Percentiles rank a stretch among this genome's conserved stretches.
phyloP scores from a whole-genome alignment of 2,888 invertebrate species.

The Drosophila niveifrons region DNA sequence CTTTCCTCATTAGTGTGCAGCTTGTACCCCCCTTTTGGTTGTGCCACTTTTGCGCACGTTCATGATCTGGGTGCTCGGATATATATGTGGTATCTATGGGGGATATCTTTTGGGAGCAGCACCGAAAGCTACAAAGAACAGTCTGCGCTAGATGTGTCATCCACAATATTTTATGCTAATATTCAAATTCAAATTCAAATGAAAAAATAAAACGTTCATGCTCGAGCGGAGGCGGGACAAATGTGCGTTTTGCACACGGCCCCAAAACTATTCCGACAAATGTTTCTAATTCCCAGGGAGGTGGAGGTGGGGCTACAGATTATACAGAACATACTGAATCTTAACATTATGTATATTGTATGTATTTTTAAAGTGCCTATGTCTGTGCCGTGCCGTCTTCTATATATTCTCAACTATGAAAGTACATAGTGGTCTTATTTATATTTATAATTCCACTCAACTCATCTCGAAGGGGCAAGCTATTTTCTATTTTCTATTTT shows the following conservation, averaged over 20 bases:
- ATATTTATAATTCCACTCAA: slow-evolving; percentile 71
- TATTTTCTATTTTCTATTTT: slow-evolving; percentile 22
- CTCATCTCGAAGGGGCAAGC: slow-evolving; percentile 49
- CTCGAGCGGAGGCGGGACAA: slow-evolving; percentile 79
- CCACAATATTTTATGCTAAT: slow-evolving; percentile 80
- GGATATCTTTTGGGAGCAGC: slow-evolving; percentile 45
- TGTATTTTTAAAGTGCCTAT: slow-evolving; percentile 69
- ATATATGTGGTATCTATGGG: slow-evolving; percentile 51
- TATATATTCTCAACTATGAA: slow-evolving; percentile 27
- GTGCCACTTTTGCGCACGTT: slow-evolving; percentile 67
- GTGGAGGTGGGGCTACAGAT: slow-evolving; percentile 27
- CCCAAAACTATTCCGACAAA: slow-evolving; percentile 61
- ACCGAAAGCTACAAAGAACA: slow-evolving; percentile 29
- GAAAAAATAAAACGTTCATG: slow-evolving; percentile 70
- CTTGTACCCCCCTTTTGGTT: slow-evolving; percentile 31
- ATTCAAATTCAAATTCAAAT: slow-evolving; percentile 65
- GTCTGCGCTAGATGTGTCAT: slow-evolving; percentile 78
- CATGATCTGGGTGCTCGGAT: slow-evolving; percentile 32
- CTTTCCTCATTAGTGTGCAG: slow-evolving; percentile 44
- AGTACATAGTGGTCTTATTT: slow-evolving; percentile 72
- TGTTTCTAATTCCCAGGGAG: slow-evolving; percentile 30
- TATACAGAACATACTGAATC: slow-evolving; percentile 20
- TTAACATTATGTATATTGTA: slow-evolving; percentile 50
- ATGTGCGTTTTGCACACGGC: slow-evolving; percentile 78
- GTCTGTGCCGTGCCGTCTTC: slow-evolving; percentile 31